Evolutionary conservation across 2,888 invertebrate genomes (phyloP).

Genomic region (Nephrotoma flavescens): DNA sequence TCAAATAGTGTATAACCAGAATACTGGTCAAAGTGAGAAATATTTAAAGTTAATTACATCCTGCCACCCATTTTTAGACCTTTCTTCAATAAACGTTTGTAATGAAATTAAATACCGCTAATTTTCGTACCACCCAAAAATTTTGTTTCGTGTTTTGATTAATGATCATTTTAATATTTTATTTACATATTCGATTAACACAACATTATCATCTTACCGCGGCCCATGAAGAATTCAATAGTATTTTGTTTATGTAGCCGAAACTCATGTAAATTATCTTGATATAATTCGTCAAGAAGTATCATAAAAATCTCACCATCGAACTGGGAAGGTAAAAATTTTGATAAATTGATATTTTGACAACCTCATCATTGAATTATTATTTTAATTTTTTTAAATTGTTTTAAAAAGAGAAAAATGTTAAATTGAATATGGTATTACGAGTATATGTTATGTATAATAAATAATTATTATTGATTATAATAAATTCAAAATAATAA

Average conservation of each 20-base stretch:
- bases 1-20: too few relatives aligned
- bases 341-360: background rate
- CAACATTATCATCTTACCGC: background rate
- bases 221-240: background rate
- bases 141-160: background rate
- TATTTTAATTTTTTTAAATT: background rate
- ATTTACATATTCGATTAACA: background rate
- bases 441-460: background rate
- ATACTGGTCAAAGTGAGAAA: too few relatives aligned
- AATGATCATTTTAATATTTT: background rate
- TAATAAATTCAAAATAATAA: background rate
- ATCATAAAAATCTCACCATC: background rate
- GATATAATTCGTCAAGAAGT: background rate
- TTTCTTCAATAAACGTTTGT: background rate
- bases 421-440: background rate
- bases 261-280: background rate
- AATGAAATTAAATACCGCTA: background rate
- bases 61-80: too few relatives aligned
- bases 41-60: too few relatives aligned
- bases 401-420: background rate
- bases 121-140: background rate
- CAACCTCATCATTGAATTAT: background rate
- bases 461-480: background rate
- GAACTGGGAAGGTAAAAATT: background rate
- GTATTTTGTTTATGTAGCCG: too few relatives aligned